Percentiles rank a stretch among this genome's conserved stretches.
Conservation (phyloP, 1,140 invertebrate species). For the Drosophila grimshawi region DNA sequence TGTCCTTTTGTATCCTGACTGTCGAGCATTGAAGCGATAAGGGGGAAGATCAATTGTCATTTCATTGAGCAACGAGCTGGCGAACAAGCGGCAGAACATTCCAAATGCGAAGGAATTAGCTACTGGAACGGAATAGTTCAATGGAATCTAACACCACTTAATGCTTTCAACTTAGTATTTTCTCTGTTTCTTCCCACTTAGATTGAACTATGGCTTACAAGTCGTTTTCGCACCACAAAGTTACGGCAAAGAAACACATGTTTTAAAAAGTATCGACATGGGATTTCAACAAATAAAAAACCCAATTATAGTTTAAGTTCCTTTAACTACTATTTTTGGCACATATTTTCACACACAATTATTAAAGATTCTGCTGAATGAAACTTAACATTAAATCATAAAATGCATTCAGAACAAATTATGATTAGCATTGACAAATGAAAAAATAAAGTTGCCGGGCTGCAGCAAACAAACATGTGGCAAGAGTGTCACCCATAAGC, state of each 20-base stretch:
- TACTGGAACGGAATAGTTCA: conserved; percentile 25
- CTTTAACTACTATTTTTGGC: not conserved
- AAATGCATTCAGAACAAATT: conserved; percentile 12
- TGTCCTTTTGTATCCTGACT: not conserved
- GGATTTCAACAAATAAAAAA: no score
- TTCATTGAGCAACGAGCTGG: conserved; percentile 21
- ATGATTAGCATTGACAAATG: conserved; percentile 19
- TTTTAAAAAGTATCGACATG: no score
- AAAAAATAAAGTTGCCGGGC: not conserved
- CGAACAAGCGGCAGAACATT: conserved; percentile 12
- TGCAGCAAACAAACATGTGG: not conserved
- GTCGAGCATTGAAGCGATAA: conserved; percentile 4
- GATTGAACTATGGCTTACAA: not conserved
- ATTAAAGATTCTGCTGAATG: not conserved
- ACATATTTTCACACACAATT: not conserved
- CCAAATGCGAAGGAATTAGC: conserved; percentile 16
- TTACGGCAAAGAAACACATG: not conserved
- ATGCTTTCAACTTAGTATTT: conserved; percentile 8
- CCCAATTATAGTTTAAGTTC: not conserved
- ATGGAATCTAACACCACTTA: conserved; percentile 11
- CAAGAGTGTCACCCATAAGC: conserved; percentile 14
- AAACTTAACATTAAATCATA: conserved; percentile 10
- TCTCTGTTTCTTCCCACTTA: not conserved
- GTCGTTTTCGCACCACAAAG: not conserved
- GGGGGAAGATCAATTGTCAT: conserved; percentile 37